A percentile compares a stretch with the other conserved stretches of the same genome.
Evolutionary conservation across 2,797 vertebrate genomes (phyloP).

Genomic region (Siniperca undulata): DNA sequence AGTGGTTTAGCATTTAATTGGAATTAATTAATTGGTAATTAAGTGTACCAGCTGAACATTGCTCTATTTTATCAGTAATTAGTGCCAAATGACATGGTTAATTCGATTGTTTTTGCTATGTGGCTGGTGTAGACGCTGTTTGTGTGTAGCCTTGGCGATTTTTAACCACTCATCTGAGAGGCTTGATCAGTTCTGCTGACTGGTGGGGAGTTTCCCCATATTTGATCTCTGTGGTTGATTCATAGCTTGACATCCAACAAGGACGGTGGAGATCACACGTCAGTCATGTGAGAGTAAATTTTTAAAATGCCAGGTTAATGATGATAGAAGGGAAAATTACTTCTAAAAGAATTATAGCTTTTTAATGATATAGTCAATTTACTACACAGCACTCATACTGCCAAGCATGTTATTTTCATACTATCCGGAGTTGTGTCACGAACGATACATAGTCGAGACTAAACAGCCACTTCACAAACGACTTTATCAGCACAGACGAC

Average conservation of each 20-base stretch:
- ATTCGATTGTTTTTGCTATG: not conserved
- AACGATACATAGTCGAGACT: no score
- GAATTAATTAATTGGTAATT: not conserved
- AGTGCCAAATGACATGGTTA: not conserved
- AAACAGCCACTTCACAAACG: no score
- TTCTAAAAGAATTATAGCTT: not conserved
- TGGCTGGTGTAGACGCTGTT: not conserved
- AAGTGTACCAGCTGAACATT: not conserved
- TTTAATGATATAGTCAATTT: not conserved
- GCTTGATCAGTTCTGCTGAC: constrained; percentile 7
- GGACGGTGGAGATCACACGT: constrained; percentile 5
- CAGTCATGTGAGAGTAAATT: not conserved
- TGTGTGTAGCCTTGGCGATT: not conserved
- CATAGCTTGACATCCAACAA: constrained; percentile 14
- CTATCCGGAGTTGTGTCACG: no score
- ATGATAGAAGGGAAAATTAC: not conserved
- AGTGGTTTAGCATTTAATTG: not conserved
- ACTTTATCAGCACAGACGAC: no score
- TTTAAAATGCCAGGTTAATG: not conserved
- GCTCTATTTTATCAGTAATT: not conserved
- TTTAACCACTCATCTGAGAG: constrained; percentile 12
- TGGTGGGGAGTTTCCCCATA: constrained; percentile 31
- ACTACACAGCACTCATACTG: not conserved
- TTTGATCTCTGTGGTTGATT: constrained; percentile 14
- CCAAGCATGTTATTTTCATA: not conserved